Percentiles rank a stretch among this genome's conserved stretches.
Evolutionary conservation across 2,888 invertebrate species (phyloP).

Genomic region (Pachliopta kotzebuea): DNA sequence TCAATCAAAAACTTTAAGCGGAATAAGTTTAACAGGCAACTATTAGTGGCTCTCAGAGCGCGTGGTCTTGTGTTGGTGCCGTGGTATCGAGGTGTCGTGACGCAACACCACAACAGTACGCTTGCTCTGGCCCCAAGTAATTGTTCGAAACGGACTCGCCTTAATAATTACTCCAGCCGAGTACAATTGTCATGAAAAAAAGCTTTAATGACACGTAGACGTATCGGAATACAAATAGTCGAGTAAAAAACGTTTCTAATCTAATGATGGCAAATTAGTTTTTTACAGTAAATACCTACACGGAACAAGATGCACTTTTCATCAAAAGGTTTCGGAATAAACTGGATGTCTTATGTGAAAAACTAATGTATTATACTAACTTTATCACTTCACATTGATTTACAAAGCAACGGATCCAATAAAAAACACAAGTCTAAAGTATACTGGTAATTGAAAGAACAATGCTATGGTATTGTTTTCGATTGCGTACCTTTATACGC

Average conservation of each 20-base stretch:
- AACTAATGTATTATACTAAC: conserved; percentile 6
- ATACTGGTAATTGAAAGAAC: conserved; percentile 38
- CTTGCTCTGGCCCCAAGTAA: conserved; percentile 55
- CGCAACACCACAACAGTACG: conserved; percentile 58
- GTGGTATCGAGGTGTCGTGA: conserved; percentile 52
- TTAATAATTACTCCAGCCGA: conserved; percentile 51
- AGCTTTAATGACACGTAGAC: conserved; percentile 44
- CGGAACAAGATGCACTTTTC: neutral
- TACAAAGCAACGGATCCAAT: conserved; percentile 28
- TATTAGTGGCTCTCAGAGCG: conserved; percentile 53
- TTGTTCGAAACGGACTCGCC: conserved; percentile 47
- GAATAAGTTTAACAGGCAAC: conserved; percentile 52
- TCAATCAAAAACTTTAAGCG: conserved; percentile 33
- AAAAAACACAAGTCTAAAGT: conserved; percentile 34
- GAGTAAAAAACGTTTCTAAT: conserved; percentile 37
- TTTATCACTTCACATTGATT: neutral
- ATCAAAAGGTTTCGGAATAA: neutral
- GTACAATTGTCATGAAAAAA: conserved; percentile 50
- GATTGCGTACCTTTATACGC: conserved; percentile 37
- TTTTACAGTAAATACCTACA: conserved; percentile 15
- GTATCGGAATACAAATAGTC: conserved; percentile 33
- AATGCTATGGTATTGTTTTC: conserved; percentile 42
- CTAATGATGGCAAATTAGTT: conserved; percentile 39
- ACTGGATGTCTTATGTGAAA: neutral
- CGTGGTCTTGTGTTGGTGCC: too few relatives aligned